Base-by-base conservation (phyloP, 2,797 vertebrate species). In the Tapera naevia region DNA sequence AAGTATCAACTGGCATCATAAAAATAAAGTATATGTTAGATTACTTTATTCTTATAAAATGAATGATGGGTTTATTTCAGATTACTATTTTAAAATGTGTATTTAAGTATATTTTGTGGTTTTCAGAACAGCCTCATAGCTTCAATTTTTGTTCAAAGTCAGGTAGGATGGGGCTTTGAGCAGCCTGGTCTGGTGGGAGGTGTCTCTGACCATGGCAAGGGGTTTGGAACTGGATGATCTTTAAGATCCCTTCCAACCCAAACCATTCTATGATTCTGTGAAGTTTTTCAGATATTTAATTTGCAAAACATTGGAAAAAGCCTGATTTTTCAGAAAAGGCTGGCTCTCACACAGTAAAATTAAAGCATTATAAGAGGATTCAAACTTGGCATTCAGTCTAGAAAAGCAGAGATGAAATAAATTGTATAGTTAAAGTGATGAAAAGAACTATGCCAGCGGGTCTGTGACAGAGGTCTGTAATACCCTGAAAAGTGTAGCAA, bases 1-100 rank as follows among this genome's bases (percentile, higher is more conserved):
- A 27, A 98, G 96, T 67, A 98, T 98, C 73, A 98, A 96, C 89
- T 98, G 98, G 82, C 25, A 93, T 11, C 6, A 90, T 76, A 97
- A 91, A 87, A 97, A 48, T 14, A 93, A 46, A 93, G 90, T 21
- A 25, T 92, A 98, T 32, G 70, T 96, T 28, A 65, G 88, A 56
- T 98, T 98, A 46, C 96, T 98, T 98, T 57, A 41, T n/a, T 91
- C 30, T 71, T 80, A 39, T 58, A 32, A 66, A 78, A 74, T 22
- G 2, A 53, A 37, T 13, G 5, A 37, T 64, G 11, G 28, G 25
- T 69, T 70, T 16, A 33, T 33, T 35, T 41, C 16, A 71, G 10
- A 8, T 9, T 19, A 41, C 24, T 50, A 50, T 30, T 50, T 70
- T 27, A 7, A 0, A 18, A 50, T 14, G 22, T 17, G 3, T 65